A percentile compares a stretch with the other conserved stretches of the same genome.
Conservation (phyloP, 2,113 vertebrate genomes). For the Petromus typicus region DNA sequence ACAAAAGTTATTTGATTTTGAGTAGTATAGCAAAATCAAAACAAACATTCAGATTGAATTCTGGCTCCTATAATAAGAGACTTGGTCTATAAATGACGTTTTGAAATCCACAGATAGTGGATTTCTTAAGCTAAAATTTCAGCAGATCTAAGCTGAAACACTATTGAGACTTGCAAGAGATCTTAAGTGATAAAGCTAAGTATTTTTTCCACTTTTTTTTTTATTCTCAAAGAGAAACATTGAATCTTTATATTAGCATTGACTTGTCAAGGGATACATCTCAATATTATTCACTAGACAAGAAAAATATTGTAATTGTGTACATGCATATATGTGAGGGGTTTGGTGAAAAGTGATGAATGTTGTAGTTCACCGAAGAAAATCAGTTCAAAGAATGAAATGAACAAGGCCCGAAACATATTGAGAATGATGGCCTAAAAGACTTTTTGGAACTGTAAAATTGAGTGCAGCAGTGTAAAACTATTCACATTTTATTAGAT, state of each 20-base stretch:
- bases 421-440: slow-evolving; percentile 57
- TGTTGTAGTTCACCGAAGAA: slow-evolving; percentile 60
- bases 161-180: neutral
- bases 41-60: slow-evolving; percentile 54
- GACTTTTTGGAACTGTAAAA: slow-evolving; percentile 62
- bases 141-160: slow-evolving; percentile 42
- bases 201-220: slow-evolving; percentile 24
- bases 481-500: slow-evolving; percentile 61
- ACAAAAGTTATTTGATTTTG: slow-evolving; percentile 66
- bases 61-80: slow-evolving; percentile 37
- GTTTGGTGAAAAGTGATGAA: slow-evolving; percentile 30
- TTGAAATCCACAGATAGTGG: neutral
- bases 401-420: slow-evolving; percentile 45
- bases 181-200: neutral
- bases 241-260: slow-evolving; percentile 37
- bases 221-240: slow-evolving; percentile 12
- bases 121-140: slow-evolving; percentile 29
- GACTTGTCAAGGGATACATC: neutral
- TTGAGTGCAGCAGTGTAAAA: slow-evolving; percentile 54
- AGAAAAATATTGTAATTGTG: neutral
- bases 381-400: slow-evolving; percentile 64
- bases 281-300: slow-evolving; percentile 43
- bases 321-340: neutral
- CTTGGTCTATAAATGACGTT: slow-evolving; percentile 47
- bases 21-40: slow-evolving; percentile 70